Conservation (phyloP, 2,888 invertebrate species). For the Heliconius hortense region DNA sequence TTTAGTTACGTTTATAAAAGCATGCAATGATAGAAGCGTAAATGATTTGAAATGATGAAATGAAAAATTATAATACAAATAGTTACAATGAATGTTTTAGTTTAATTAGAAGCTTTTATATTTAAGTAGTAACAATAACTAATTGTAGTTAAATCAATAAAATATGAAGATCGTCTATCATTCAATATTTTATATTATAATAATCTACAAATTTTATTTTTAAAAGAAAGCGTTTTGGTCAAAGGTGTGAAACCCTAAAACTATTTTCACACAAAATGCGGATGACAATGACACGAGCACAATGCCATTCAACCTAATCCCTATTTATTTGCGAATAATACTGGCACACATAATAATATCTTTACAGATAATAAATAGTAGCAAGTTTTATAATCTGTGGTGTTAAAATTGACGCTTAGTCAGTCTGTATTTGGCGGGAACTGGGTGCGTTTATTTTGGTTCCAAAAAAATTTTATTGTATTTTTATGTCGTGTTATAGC, state of each 20-base stretch:
- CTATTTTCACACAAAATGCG: constrained; percentile 61
- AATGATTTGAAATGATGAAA: background rate
- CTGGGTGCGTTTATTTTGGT: constrained; percentile 14
- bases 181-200: background rate
- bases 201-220: background rate
- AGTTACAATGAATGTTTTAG: background rate
- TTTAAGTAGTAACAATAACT: background rate
- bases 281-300: constrained; percentile 62
- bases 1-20: too few species aligned
- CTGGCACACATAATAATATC: constrained; percentile 43
- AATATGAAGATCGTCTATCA: background rate
- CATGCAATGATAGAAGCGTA: too few species aligned
- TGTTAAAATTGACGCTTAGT: constrained; percentile 71
- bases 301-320: constrained; percentile 64
- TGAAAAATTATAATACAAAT: background rate
- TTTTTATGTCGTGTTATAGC: background rate
- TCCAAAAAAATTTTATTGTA: constrained; percentile 17
- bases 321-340: constrained; percentile 74
- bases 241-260: constrained; percentile 51
- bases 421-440: constrained; percentile 29
- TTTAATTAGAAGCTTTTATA: background rate
- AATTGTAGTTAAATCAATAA: background rate
- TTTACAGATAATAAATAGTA: constrained; percentile 72
- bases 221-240: constrained; percentile 2
- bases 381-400: constrained; percentile 63